Evolutionary conservation across 2,888 invertebrate species (phyloP).

Genomic region (Acrocyrtus sp.): DNA sequence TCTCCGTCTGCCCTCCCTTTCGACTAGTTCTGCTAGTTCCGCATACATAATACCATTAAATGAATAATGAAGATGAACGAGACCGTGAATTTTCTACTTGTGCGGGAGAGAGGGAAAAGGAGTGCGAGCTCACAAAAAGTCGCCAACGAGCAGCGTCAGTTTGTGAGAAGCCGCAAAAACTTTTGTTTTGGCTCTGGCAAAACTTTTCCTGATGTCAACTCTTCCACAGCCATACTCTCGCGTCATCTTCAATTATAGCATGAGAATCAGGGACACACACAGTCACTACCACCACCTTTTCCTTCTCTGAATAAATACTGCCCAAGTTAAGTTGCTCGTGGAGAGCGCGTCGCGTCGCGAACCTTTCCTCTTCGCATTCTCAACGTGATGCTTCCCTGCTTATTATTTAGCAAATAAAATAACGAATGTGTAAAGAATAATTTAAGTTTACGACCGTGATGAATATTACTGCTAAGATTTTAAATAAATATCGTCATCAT

Average conservation of each 20-base stretch:
- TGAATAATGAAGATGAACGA: slow-evolving; percentile 48
- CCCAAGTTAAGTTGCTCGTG: too few species aligned
- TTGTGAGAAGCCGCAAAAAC: slow-evolving; percentile 24
- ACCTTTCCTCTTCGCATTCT: not conserved
- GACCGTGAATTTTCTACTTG: slow-evolving; percentile 37
- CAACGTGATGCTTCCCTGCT: not conserved
- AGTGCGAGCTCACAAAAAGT: too few species aligned
- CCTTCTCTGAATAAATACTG: too few species aligned
- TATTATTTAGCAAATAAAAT: not conserved
- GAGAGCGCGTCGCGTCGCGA: too few species aligned
- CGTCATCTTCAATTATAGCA: not conserved
- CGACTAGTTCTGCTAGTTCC: not conserved
- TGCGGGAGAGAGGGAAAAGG: not conserved
- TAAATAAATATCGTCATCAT: slow-evolving; percentile 23
- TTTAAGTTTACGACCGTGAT: too few species aligned
- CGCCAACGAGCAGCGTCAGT: not conserved
- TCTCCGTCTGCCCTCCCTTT: not conserved
- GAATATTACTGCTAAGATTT: slow-evolving; percentile 20
- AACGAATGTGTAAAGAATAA: slow-evolving; percentile 16
- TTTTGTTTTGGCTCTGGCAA: too few species aligned
- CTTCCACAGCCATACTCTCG: not conserved
- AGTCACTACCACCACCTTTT: too few species aligned
- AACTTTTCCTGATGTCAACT: not conserved
- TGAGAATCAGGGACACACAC: too few species aligned
- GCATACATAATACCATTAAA: slow-evolving; percentile 31